Conservation (phyloP, 2,888 invertebrate species). For the Drosophila tanythrix region DNA sequence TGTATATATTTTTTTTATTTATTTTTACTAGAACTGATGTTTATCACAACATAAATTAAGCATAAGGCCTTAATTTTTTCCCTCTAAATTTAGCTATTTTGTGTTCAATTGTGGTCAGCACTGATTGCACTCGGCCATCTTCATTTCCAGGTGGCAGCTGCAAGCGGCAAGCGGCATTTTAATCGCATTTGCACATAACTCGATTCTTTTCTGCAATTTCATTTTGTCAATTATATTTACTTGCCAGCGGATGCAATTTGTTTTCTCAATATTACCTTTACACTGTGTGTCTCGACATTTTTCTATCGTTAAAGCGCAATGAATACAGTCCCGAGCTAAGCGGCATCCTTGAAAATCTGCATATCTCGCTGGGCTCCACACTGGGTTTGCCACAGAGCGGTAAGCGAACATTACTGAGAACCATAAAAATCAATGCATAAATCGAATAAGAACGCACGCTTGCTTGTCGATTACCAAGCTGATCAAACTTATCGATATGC, state of each 20-base stretch:
- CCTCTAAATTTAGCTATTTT: not conserved
- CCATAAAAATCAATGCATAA: not conserved
- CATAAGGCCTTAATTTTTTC: not conserved
- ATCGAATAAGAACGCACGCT: not conserved
- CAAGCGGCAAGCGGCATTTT: slow-evolving; percentile 51
- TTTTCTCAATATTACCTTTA: slow-evolving; percentile 46
- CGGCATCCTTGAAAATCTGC: slow-evolving; percentile 84
- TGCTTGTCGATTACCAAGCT: not conserved
- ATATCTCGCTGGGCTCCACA: slow-evolving; percentile 83
- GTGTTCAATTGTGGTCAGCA: not conserved
- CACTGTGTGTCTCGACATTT: not conserved
- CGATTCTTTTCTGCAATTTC: slow-evolving; percentile 73
- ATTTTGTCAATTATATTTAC: slow-evolving; percentile 68
- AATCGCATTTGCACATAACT: slow-evolving; percentile 77
- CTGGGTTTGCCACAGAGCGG: slow-evolving; percentile 84
- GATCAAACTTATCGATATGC: not conserved
- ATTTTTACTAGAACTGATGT: not conserved
- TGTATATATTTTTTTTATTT: not conserved
- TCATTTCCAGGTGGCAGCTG: slow-evolving; percentile 10
- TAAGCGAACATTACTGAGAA: slow-evolving; percentile 47
- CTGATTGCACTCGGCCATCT: slow-evolving; percentile 38
- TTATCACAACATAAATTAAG: not conserved
- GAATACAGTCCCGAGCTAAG: slow-evolving; percentile 84
- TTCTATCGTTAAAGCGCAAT: slow-evolving; percentile 68
- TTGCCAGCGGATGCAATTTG: slow-evolving; percentile 47